These are phyloP conservation scores for Pipra filicauda DNA, from an alignment of 2,113 vertebrate genomes.

Conservation along the genomic window DNA sequence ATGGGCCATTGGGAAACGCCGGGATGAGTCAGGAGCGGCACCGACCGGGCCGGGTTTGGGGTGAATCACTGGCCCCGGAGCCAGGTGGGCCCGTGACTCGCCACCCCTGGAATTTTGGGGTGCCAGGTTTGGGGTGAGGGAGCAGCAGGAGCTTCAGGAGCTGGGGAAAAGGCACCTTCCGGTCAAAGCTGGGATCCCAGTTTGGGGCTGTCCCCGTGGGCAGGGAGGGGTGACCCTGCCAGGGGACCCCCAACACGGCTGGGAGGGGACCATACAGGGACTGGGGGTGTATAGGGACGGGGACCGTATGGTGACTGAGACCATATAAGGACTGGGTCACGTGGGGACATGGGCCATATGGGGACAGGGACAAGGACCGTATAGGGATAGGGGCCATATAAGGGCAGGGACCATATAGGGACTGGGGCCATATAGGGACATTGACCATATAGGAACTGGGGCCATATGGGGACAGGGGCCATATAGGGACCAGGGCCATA, in stretches of 20 bases:
- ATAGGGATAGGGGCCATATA: not conserved
- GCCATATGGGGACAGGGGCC: not conserved
- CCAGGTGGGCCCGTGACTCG: slow-evolving; percentile 40
- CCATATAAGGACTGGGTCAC: not conserved
- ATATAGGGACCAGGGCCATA: not conserved
- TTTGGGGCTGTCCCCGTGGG: fast-evolving
- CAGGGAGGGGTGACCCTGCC: not conserved
- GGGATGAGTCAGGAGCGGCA: not conserved
- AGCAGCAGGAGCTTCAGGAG: not conserved
- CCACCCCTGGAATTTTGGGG: not conserved
- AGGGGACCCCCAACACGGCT: fast-evolving
- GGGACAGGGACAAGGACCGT: not conserved
- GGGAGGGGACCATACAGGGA: not conserved
- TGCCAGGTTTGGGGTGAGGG: not conserved
- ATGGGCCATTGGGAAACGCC: not conserved
- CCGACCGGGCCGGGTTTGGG: not conserved
- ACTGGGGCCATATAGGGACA: not conserved
- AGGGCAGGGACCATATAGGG: not conserved
- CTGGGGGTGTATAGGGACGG: not conserved
- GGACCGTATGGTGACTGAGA: not conserved
- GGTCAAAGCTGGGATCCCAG: fast-evolving
- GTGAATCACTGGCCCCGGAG: slow-evolving; percentile 21
- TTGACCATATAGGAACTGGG: not conserved
- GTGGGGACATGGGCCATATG: not conserved
- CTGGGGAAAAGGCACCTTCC: not conserved